Percentiles rank a stretch among this genome's conserved stretches.
phyloP scores from a whole-genome alignment of 2,113 vertebrate species.

The Tragelaphus buxtoni region DNA sequence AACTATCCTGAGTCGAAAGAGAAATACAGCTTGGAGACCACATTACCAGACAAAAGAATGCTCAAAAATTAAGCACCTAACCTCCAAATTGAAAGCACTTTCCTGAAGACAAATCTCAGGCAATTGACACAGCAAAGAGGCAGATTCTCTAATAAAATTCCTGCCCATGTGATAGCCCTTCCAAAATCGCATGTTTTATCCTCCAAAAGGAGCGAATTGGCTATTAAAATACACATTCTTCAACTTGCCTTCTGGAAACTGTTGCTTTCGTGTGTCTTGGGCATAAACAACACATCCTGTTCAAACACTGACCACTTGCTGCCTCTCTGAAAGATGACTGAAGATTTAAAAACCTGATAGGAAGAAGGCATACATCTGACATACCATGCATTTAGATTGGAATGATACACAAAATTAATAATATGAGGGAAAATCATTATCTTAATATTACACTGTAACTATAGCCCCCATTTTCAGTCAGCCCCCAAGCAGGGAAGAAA shows the following conservation, averaged over 20 bases:
- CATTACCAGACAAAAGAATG: not conserved
- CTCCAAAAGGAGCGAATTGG: not conserved
- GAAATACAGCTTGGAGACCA: not conserved
- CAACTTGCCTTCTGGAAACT: slow-evolving; percentile 28
- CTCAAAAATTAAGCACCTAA: not conserved
- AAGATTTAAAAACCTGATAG: not conserved
- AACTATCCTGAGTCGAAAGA: not conserved
- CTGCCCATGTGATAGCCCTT: not conserved
- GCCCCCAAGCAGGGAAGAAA: not conserved
- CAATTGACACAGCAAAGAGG: not conserved
- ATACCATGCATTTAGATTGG: not conserved
- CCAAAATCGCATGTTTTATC: not conserved
- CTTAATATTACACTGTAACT: not conserved
- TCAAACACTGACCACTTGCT: slow-evolving; percentile 61
- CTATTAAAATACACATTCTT: slow-evolving; percentile 47
- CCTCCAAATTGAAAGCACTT: not conserved
- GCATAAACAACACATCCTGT: slow-evolving; percentile 56
- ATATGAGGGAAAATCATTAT: not conserved
- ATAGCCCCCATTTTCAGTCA: not conserved
- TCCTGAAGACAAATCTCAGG: not conserved
- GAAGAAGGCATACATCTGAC: not conserved
- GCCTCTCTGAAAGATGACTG: slow-evolving; percentile 1
- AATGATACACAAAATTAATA: not conserved
- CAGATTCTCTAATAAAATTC: not conserved
- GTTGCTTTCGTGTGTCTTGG: slow-evolving; percentile 29